These are phyloP conservation scores for Tortrix viridana DNA, from an alignment of 2,888 invertebrate species.

Conservation along the genomic window DNA sequence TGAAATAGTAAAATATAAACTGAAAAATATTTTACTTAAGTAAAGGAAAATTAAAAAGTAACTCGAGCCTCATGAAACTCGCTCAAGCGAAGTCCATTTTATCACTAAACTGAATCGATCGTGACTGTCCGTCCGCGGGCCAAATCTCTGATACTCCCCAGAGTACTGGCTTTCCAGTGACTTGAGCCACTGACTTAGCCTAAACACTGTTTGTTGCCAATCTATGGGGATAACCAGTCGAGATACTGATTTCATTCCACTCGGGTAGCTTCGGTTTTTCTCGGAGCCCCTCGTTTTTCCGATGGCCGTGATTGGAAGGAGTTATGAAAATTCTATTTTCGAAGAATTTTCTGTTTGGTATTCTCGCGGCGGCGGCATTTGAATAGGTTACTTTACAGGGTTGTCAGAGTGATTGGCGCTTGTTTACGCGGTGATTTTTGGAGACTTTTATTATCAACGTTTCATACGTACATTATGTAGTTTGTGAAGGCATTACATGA, in stretches of 20 bases:
- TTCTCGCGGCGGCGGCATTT: slow-evolving; percentile 28
- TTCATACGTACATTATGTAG: background rate
- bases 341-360: slow-evolving; percentile 32
- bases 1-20: background rate
- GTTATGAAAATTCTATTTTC: slow-evolving; percentile 38
- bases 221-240: slow-evolving; percentile 33
- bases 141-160: slow-evolving; percentile 28
- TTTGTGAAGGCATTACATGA: background rate
- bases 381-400: slow-evolving; percentile 34
- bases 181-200: slow-evolving; percentile 36
- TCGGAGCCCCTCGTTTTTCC: slow-evolving; percentile 28
- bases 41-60: background rate
- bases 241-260: slow-evolving; percentile 35
- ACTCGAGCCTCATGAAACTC: slow-evolving; percentile 13
- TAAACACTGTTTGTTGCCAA: slow-evolving; percentile 37
- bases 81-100: slow-evolving; percentile 26
- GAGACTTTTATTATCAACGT: slow-evolving; percentile 2
- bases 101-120: slow-evolving; percentile 21
- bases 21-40: slow-evolving; percentile 16
- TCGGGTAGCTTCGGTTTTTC: slow-evolving; percentile 24
- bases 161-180: slow-evolving; percentile 30
- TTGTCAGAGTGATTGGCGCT: slow-evolving; percentile 22
- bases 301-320: slow-evolving; percentile 31
- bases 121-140: slow-evolving; percentile 31
- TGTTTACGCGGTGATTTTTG: slow-evolving; percentile 25